Base-by-base conservation (phyloP, 2,888 invertebrate species). In the Pelosia muscerda region DNA sequence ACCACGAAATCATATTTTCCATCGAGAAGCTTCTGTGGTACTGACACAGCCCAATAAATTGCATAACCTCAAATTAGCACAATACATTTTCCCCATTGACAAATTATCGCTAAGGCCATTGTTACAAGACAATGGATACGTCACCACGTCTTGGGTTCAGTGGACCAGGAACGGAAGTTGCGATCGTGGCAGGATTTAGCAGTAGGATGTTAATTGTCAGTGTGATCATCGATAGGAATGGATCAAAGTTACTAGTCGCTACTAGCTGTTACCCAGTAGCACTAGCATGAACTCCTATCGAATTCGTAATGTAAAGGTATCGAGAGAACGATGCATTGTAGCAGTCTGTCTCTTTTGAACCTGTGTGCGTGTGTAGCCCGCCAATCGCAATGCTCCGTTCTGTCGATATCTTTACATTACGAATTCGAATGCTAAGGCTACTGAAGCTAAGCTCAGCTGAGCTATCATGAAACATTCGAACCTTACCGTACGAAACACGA, bases 101-200 rank as follows among this genome's bases (percentile, higher is more conserved):
- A 81, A 85, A 85, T 84, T 81, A 81, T 80, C 80, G 76, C 79
- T 86, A 85, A 85, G 82, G 84, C 88, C 79, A 91, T 92, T 92
- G 92, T 94, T 86, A 71, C 53, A 78, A 88, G 84, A 93, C 93
- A 93, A 93, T 93, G 84, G 86, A 67, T 25, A 66, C 66, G 67
- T 81, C 80, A 78, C 75, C 81, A 73, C 69, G 55, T 55, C 75
- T 71, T 63, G 66, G 71, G 81, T 83, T 81, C 81, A 79, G 75
- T 70, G 81, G 79, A 81, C 81, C 81, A 73, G 53, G 55, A 59
- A 38, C 76, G 83, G 83, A 84, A 83, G 73, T 54, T 62, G 65
- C 72, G 69, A 69, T 77, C 80, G 83, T 82, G 81, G 81, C 60
- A 38, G 68, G 68, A 64, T 56, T 55, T 38, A 19, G 61, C 34